Conservation (phyloP, 2,113 vertebrate species). For the human region GRCh38 chr1:155322001-155322500, state of each 20-base stretch:
- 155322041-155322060: constrained; percentile 89
- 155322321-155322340: constrained; percentile 70
- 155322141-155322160: constrained; percentile 77
- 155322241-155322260: constrained; percentile 83
- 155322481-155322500: constrained; percentile 59
- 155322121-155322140: constrained; percentile 88
- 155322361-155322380: constrained; percentile 56
- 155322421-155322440: constrained; percentile 58
- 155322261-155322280: constrained; percentile 22
- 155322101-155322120: constrained; percentile 94
- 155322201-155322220: background rate
- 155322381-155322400: constrained; percentile 53
- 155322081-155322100: constrained; percentile 96
- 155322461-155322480: constrained; percentile 79
- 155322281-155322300: background rate
- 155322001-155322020: constrained; percentile 83
- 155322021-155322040: constrained; percentile 58
- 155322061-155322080: constrained; percentile 89
- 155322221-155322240: constrained; percentile 54
- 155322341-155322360: fast-evolving
- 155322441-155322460: constrained; percentile 70
- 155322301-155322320: constrained; percentile 84
- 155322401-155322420: constrained; percentile 66
- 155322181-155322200: constrained; percentile 53
- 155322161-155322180: constrained; percentile 77